phyloP scores from a whole-genome alignment of 2,797 vertebrate species.

The Gymnothorax reevesii region DNA sequence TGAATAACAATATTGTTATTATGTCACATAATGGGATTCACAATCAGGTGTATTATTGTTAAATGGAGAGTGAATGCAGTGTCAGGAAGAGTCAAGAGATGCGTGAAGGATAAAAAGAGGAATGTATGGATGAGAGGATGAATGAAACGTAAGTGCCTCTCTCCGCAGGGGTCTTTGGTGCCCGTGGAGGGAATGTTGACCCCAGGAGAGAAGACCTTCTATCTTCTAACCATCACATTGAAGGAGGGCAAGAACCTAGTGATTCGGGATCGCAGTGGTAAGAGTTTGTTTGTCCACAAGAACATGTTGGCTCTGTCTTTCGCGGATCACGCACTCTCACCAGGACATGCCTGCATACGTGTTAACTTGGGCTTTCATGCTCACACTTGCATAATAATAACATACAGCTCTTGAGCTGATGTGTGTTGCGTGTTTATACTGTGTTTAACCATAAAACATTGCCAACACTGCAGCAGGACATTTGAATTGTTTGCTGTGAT shows the following conservation, averaged over 20 bases:
- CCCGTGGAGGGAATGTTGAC: slow-evolving; percentile 57
- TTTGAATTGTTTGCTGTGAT: too few species aligned
- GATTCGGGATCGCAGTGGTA: slow-evolving; percentile 88
- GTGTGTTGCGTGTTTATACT: too few species aligned
- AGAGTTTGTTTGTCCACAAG: slow-evolving; percentile 41
- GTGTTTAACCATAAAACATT: too few species aligned
- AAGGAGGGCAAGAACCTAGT: slow-evolving; percentile 88
- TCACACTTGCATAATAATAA: too few species aligned
- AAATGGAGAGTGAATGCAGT: not conserved
- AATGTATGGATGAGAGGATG: not conserved
- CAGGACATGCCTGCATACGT: not conserved
- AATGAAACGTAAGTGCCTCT: slow-evolving; percentile 12
- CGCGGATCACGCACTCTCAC: not conserved
- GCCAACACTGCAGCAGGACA: too few species aligned
- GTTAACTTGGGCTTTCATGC: not conserved
- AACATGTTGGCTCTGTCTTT: not conserved
- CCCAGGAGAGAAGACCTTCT: slow-evolving; percentile 74
- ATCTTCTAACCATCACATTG: slow-evolving; percentile 86
- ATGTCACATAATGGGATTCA: not conserved
- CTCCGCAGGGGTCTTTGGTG: slow-evolving; percentile 49
- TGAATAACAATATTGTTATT: too few species aligned
- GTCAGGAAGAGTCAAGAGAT: not conserved
- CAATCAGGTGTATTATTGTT: not conserved
- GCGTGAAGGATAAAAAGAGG: not conserved
- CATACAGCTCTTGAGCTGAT: too few species aligned